phyloP scores from a whole-genome alignment of 1,140 invertebrate species.

The Physella acuta region DNA sequence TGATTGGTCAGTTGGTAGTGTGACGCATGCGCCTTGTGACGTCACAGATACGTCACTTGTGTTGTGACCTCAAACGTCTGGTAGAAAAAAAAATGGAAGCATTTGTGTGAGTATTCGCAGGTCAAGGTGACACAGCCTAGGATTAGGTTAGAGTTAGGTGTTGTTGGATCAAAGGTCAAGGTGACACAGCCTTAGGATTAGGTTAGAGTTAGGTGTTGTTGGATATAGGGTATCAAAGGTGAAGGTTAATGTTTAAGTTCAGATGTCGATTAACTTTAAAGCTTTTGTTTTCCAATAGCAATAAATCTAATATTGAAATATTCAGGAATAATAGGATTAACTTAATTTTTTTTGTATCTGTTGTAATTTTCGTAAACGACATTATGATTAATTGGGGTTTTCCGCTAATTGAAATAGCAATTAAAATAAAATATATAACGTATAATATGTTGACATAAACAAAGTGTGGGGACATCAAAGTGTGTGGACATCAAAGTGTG shows the following conservation, averaged over 20 bases:
- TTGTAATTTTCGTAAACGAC: no score
- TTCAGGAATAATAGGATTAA: no score
- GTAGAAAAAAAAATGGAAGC: neutral
- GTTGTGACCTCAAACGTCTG: constrained; percentile 42
- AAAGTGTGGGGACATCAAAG: no score
- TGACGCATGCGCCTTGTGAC: neutral
- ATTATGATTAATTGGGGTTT: no score
- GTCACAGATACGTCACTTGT: constrained; percentile 34
- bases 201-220: neutral
- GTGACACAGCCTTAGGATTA: neutral
- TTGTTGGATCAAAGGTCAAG: neutral
- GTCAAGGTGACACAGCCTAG: neutral
- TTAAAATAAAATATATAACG: no score
- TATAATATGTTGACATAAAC: no score
- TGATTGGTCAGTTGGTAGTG: neutral
- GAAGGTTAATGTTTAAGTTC: neutral
- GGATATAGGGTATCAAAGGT: neutral
- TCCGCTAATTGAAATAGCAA: no score
- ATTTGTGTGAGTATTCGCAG: neutral
- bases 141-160: neutral
- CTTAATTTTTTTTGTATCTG: no score
- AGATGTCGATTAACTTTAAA: no score
- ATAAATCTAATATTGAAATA: no score
- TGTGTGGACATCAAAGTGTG: no score
- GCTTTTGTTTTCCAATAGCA: no score